Percentiles rank a stretch among this genome's conserved stretches.
Conservation (phyloP, 1,140 invertebrate genomes). For the Pachypeltis micranthus region DNA sequence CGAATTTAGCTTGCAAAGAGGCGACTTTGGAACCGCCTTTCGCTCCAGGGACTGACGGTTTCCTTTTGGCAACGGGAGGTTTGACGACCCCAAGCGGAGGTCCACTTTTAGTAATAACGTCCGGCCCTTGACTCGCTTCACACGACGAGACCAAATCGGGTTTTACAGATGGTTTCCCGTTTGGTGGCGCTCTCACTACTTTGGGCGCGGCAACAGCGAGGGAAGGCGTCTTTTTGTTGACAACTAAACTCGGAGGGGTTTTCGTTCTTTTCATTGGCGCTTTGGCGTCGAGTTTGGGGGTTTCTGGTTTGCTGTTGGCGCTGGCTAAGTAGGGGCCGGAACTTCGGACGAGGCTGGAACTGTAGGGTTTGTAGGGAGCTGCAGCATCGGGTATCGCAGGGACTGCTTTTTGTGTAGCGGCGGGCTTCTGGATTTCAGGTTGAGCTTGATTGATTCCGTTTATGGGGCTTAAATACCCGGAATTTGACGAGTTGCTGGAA, state of each 20-base stretch:
- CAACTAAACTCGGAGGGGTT: conserved; percentile 34
- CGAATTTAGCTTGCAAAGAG: conserved; percentile 60
- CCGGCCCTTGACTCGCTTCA: conserved; percentile 45
- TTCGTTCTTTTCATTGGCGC: conserved; percentile 28
- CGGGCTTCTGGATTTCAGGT: conserved; percentile 21
- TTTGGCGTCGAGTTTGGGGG: conserved; percentile 14
- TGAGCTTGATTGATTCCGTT: conserved; percentile 19
- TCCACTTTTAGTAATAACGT: conserved; percentile 34
- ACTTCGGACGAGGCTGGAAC: conserved; percentile 30
- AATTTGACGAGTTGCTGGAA: conserved; percentile 48
- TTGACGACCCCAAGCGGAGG: conserved; percentile 28
- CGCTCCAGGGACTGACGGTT: conserved; percentile 26
- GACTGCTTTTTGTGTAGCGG: neutral
- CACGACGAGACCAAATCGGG: conserved; percentile 60
- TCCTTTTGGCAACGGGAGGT: conserved; percentile 28
- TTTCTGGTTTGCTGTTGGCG: conserved; percentile 19
- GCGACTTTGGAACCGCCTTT: conserved; percentile 49
- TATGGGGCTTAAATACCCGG: conserved; percentile 58
- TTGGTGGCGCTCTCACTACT: conserved; percentile 29
- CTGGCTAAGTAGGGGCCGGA: conserved; percentile 31
- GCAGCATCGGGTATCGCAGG: conserved; percentile 15
- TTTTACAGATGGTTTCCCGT: conserved; percentile 34
- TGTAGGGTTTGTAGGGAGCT: conserved; percentile 32
- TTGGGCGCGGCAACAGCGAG: conserved; percentile 27
- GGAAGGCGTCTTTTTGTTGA: conserved; percentile 26